phyloP scores from a whole-genome alignment of 2,888 invertebrate genomes.

The Eilema sororculum region DNA sequence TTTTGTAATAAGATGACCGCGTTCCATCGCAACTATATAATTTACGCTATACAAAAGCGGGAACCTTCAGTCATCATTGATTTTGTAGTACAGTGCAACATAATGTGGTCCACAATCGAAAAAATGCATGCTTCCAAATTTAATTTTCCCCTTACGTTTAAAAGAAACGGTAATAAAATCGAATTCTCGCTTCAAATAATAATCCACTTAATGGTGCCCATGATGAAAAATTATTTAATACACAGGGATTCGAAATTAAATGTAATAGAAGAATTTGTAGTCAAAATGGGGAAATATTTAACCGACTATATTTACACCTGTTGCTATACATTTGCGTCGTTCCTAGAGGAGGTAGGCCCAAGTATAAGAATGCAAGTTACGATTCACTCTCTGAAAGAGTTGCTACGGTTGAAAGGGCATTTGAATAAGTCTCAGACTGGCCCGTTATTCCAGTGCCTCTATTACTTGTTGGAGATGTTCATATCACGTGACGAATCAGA shows the following conservation, averaged over 20 bases:
- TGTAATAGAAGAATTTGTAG: constrained; percentile 38
- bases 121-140: constrained; percentile 32
- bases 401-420: constrained; percentile 53
- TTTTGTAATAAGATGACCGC: constrained; percentile 49
- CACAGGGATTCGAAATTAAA: constrained; percentile 25
- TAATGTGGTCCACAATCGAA: constrained; percentile 56
- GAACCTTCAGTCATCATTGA: constrained; percentile 47
- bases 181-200: constrained; percentile 57
- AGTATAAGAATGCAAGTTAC: constrained; percentile 29
- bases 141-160: constrained; percentile 48
- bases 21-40: constrained; percentile 47
- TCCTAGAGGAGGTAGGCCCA: constrained; percentile 41
- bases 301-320: constrained; percentile 54
- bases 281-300: constrained; percentile 42
- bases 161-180: constrained; percentile 55
- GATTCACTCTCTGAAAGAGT: constrained; percentile 47
- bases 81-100: constrained; percentile 49
- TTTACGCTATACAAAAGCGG: constrained; percentile 46
- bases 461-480: constrained; percentile 54
- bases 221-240: constrained; percentile 38
- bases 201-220: constrained; percentile 49
- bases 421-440: constrained; percentile 58
- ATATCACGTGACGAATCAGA: constrained; percentile 53
- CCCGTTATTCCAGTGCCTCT: constrained; percentile 56
- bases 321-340: constrained; percentile 42